Evolutionary conservation across 2,888 invertebrate species (phyloP), one percentile per base, ranked within the genome.

Genomic region (Sesia apiformis): DNA sequence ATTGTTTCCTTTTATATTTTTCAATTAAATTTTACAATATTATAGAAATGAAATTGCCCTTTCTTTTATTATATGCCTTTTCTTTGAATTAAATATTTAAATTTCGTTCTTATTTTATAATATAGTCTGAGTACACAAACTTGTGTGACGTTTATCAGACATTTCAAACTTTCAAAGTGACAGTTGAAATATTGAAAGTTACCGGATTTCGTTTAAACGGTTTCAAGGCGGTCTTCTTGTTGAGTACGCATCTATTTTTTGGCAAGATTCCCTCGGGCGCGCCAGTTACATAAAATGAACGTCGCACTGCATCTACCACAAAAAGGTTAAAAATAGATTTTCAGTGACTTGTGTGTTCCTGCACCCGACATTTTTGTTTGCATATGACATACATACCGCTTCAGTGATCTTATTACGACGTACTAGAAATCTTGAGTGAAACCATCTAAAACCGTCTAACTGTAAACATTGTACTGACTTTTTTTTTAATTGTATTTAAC

Each of bases 251-350:
- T 69, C 71, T 69, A 73, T 70, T 70, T 81, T 82, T 89, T 89
- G 88, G 88, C 88, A 87, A 79, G 80, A 76, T 81, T 88, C 88
- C 87, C 83, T 82, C 72, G 73, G 76, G 78, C 72, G 75, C 71
- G 66, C 72, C 72, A 59, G 78, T 83, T 84, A 84, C 74, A 76
- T 85, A 84, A 81, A 87, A 76, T 76, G 75, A 77, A 76, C 81
- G 78, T 70, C 75, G 81, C 67, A 72, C 67, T 63, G 67, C 69
- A 76, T 76, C 69, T 75, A 74, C 63, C 70, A 82, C 80, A 77
- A 80, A 83, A 81, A 81, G 74, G 78, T 71, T 86, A 88, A 78
- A 87, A 88, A 88, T 89, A 89, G 89, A 88, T 69, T 71, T 76
- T 70, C 70, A 70, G 68, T 78, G 84, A 84, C 78, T 87, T 81